Evolutionary conservation across 2,888 invertebrate species (phyloP), one percentile per base, ranked within the genome.

Genomic region (Kuschelorhynchus macadamiae): DNA sequence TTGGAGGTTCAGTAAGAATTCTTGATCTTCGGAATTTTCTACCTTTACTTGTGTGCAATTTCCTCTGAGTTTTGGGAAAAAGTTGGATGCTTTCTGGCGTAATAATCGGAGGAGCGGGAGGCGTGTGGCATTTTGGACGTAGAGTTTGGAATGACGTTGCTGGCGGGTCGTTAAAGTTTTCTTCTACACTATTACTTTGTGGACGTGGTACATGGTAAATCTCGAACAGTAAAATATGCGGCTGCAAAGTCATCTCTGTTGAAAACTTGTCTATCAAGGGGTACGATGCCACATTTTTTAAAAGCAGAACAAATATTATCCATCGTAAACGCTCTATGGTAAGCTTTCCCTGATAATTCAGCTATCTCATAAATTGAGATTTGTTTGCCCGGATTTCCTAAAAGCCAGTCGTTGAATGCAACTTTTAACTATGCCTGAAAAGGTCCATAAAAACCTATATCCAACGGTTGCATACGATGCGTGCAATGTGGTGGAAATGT

Each of bases 281-380:
- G n/a, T n/a, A n/a, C n/a, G n/a, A n/a, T n/a, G n/a, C n/a, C n/a
- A n/a, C n/a, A n/a, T n/a, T n/a, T n/a, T 47, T 47, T 21, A 21
- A 47, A 47, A 20, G 9, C 47, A 47, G 47, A 47, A 21, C 47
- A 47, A 47, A 47, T 47, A 21, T 47, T 47, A 1, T 47, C 21
- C 20, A 47, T 47, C 12, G 47, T 21, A 21, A 47, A 47, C 4
- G 47, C 47, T 49, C 30, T 30, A 49, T 49, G 2, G 30, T 30
- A 49, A 14, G 49, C 49, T 14, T 49, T 49, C 12, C 49, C 49
- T 30, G 49, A 30, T 49, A 49, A 49, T 14, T 49, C 49, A 8
- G 49, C 49, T 49, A 49, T 49, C 30, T 49, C 30, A 49, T 49
- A 30, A 30, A 49, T 49, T 3, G 30, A 49, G 7, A 49, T 12